A percentile compares a stretch with the other conserved stretches of the same genome.
These are phyloP conservation scores for Agonopterix heracliana DNA, from an alignment of 2,888 invertebrate species.

Conservation along the genomic window DNA sequence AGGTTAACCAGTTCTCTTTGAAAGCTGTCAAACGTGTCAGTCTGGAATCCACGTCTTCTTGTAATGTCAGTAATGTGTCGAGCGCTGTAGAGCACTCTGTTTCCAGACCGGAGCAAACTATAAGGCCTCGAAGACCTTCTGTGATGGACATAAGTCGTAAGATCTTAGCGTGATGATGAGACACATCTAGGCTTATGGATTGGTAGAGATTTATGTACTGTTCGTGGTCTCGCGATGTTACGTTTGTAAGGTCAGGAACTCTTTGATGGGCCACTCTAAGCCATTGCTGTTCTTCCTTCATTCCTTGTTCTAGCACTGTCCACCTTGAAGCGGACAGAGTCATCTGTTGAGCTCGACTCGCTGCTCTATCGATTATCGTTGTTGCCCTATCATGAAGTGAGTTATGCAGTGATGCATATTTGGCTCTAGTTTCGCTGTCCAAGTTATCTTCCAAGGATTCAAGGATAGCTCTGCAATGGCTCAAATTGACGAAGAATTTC, in stretches of 20 bases:
- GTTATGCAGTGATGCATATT: conserved; percentile 84
- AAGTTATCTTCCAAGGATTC: conserved; percentile 91
- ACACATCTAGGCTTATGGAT: conserved; percentile 85
- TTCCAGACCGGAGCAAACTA: conserved; percentile 84
- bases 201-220: conserved; percentile 90
- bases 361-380: conserved; percentile 86
- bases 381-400: conserved; percentile 86
- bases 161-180: conserved; percentile 87
- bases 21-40: conserved; percentile 83
- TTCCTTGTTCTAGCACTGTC: conserved; percentile 86
- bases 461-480: conserved; percentile 89
- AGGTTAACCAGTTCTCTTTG: conserved; percentile 85
- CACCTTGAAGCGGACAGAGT: conserved; percentile 90
- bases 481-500: conserved; percentile 91
- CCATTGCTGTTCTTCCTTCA: conserved; percentile 90
- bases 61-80: conserved; percentile 82
- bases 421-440: conserved; percentile 85
- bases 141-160: conserved; percentile 83
- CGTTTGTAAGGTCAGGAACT: conserved; percentile 86
- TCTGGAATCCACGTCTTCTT: conserved; percentile 85
- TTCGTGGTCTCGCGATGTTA: conserved; percentile 89
- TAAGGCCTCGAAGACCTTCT: conserved; percentile 82
- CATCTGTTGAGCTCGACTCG: conserved; percentile 88
- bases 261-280: conserved; percentile 88
- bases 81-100: conserved; percentile 83